These are phyloP conservation scores for Rhyacophila evoluta DNA, from an alignment of 2,888 invertebrate species.

Conservation along the genomic window DNA sequence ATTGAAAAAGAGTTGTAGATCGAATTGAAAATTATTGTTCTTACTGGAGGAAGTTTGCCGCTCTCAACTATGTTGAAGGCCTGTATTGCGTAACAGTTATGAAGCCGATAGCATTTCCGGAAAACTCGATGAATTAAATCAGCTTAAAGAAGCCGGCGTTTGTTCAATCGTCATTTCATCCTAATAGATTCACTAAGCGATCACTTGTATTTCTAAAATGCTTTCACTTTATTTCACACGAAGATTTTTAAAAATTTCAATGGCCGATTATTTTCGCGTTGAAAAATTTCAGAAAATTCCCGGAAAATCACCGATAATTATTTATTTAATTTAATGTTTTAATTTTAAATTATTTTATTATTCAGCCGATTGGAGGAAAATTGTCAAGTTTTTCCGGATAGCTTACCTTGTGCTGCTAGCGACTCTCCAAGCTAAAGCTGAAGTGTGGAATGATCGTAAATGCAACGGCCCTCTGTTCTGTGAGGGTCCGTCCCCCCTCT, in stretches of 20 bases:
- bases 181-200: background rate
- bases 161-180: background rate
- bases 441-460: constrained; percentile 70
- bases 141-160: background rate
- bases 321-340: background rate
- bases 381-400: constrained; percentile 54
- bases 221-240: constrained; percentile 16
- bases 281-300: background rate
- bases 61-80: background rate
- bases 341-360: constrained; percentile 32
- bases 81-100: background rate
- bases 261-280: background rate
- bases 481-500: constrained; percentile 61
- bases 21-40: background rate
- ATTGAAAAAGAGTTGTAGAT: background rate
- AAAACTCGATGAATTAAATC: background rate
- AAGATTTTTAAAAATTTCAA: background rate
- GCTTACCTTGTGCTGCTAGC: constrained; percentile 71
- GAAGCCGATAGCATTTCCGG: background rate
- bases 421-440: constrained; percentile 71
- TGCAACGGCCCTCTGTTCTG: constrained; percentile 61
- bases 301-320: background rate
- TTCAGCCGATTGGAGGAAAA: constrained; percentile 55
- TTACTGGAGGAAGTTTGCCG: background rate
- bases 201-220: background rate